Evolutionary conservation across 1,140 invertebrate genomes (phyloP).

Genomic region (Drosophila asahinai): DNA sequence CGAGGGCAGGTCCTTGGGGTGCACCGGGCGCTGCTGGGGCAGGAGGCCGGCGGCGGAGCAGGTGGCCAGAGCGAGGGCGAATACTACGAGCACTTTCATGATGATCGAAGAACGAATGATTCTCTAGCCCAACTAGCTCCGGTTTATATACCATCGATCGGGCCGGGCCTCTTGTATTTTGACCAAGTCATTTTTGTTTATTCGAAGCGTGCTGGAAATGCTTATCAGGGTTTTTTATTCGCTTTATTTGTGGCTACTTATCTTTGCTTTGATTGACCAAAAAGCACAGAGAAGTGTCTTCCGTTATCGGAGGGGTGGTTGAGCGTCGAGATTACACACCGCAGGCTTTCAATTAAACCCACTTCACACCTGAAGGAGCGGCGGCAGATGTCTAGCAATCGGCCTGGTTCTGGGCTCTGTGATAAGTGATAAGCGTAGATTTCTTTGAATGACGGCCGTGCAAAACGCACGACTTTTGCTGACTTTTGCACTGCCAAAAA

Average conservation of each 20-base stretch:
- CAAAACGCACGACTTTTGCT: not conserved
- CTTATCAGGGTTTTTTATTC: conserved; percentile 17
- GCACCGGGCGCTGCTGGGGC: conserved; percentile 48
- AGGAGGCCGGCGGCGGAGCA: conserved; percentile 59
- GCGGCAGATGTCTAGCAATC: conserved; percentile 30
- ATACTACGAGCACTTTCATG: conserved; percentile 77
- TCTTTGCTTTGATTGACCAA: conserved; percentile 17
- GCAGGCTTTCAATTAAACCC: conserved; percentile 52
- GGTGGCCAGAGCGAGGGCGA: conserved; percentile 70
- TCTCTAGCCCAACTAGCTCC: not conserved
- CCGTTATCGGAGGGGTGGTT: conserved; percentile 25
- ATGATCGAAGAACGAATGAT: conserved; percentile 67
- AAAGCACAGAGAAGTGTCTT: conserved; percentile 19
- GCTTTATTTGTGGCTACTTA: conserved; percentile 15
- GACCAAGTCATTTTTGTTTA: conserved; percentile 36
- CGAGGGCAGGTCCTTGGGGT: conserved; percentile 59
- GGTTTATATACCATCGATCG: conserved; percentile 43
- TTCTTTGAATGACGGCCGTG: conserved; percentile 33
- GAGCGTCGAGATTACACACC: conserved; percentile 39
- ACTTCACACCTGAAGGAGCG: conserved; percentile 25
- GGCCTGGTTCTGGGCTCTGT: not conserved
- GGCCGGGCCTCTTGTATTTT: conserved; percentile 15
- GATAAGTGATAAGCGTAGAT: conserved; percentile 27
- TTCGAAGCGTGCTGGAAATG: conserved; percentile 9
- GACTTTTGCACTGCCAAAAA: conserved; percentile 4